Base-by-base conservation (phyloP, 1,140 invertebrate genomes). In the Bilobella aurantiaca region DNA sequence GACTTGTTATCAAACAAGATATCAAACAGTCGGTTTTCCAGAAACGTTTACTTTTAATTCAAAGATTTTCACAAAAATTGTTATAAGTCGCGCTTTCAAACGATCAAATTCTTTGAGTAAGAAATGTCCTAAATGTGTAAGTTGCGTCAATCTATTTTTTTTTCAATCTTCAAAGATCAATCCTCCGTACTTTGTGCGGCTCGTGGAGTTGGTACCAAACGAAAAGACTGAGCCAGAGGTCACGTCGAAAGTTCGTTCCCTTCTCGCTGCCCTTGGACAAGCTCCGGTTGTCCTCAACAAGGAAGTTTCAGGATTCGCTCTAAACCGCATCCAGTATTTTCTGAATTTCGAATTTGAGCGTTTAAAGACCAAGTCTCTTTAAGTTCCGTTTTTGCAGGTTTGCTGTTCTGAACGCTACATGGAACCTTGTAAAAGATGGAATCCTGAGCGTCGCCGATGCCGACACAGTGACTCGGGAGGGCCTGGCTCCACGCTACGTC, bases 261-360 rank as follows among this genome's bases (percentile, higher is more conserved):
- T 97, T 1, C 90, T 96, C 89, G 79, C 82, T 59, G 86, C 91
- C 78, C 89, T 97, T 58, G 93, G 93, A 0, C 93, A 96, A 77
- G 85, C 84, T 29, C 94, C 96, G 1, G 88, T 97, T 3, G 84
- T 87, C 0, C 75, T 98, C 0, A 83, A 83, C 0, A 86, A 84
- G 65, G 94, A 98, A 82, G 84, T 95, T 53, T 85, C 88, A 70
- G 96, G 95, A 65, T 98, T 98, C 77, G 91, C 87, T 1, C 79
- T 96, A 0, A 98, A 98, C 75, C 84, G 95, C 75, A 88, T 98
- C 69, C 96, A 98, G 84, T 90, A 79, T n/a, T n/a, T n/a, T n/a
- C n/a, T n/a, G n/a, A n/a, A n/a, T n/a, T n/a, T n/a, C n/a, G n/a
- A n/a, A n/a, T n/a, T n/a, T n/a, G n/a, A n/a, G n/a, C n/a, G n/a